Percentiles rank a stretch among this genome's conserved stretches.
These are phyloP conservation scores for Auanema freiburgensis DNA, from an alignment of 2,888 invertebrate genomes.

Conservation along the genomic window DNA sequence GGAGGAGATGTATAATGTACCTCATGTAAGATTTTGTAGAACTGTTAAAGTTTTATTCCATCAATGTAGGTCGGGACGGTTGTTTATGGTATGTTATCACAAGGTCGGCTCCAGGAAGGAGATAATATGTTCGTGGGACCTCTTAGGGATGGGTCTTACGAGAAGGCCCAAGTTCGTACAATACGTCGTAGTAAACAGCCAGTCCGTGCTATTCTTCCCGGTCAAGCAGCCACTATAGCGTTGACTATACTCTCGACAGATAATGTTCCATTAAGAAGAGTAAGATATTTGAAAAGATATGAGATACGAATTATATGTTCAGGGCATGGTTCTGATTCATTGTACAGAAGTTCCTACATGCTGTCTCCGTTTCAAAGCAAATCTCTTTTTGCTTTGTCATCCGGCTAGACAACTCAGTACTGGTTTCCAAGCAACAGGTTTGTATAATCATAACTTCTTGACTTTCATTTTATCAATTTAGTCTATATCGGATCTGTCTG, in stretches of 20 bases:
- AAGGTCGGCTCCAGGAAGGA: constrained; percentile 84
- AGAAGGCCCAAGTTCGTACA: constrained; percentile 76
- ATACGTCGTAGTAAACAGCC: constrained; percentile 78
- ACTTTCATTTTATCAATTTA: constrained; percentile 3
- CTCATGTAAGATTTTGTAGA: constrained; percentile 65
- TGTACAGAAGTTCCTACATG: constrained; percentile 66
- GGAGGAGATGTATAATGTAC: constrained; percentile 76
- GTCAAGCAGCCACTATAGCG: constrained; percentile 84
- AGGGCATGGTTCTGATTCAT: constrained; percentile 80
- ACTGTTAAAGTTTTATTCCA: constrained; percentile 7
- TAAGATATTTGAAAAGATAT: constrained; percentile 26
- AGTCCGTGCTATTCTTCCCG: constrained; percentile 82
- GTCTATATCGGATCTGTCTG: constrained; percentile 92
- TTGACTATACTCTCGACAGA: constrained; percentile 67
- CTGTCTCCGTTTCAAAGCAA: constrained; percentile 74
- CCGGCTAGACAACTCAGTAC: constrained; percentile 52
- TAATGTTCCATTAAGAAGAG: constrained; percentile 62
- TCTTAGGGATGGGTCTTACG: constrained; percentile 38
- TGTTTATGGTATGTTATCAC: constrained; percentile 70
- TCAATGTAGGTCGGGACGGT: constrained; percentile 49
- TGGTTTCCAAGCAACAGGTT: constrained; percentile 75
- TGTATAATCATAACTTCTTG: constrained; percentile 13
- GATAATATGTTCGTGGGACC: constrained; percentile 69
- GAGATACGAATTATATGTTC: constrained; percentile 17
- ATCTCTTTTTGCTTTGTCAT: constrained; percentile 78